Percentiles rank a stretch among this genome's conserved stretches.
Evolutionary conservation across 1,140 invertebrate species (phyloP).

Genomic region (Anagrus nilaparvatae): DNA sequence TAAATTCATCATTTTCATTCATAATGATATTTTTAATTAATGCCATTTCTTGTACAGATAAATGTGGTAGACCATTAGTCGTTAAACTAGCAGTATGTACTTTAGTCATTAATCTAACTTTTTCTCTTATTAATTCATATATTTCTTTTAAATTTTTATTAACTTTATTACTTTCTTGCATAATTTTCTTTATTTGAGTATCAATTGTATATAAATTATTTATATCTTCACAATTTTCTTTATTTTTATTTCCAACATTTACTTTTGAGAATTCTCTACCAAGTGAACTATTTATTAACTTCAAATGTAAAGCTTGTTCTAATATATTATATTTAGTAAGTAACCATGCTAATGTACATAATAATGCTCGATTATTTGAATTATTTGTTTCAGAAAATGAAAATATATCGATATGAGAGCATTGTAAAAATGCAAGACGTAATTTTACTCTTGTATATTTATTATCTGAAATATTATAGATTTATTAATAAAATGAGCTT

Average conservation of each 20-base stretch:
- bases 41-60: constrained; percentile 27
- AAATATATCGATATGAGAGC: constrained; percentile 28
- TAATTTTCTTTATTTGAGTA: constrained; percentile 19
- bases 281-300: constrained; percentile 19
- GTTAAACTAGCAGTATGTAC: constrained; percentile 24
- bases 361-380: constrained; percentile 18
- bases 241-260: constrained; percentile 4
- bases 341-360: constrained; percentile 30
- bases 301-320: constrained; percentile 15
- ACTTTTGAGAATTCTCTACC: constrained; percentile 18
- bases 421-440: constrained; percentile 28
- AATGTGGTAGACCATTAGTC: constrained; percentile 25
- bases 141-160: constrained; percentile 33
- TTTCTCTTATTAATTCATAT: constrained; percentile 24
- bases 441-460: constrained; percentile 22
- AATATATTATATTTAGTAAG: constrained; percentile 23
- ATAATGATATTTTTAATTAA: constrained; percentile 24
- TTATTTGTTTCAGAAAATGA: constrained; percentile 10
- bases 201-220: constrained; percentile 9
- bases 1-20: constrained; percentile 9
- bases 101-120: constrained; percentile 25
- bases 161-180: constrained; percentile 26
- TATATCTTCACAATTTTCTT: neutral
- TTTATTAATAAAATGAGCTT: neutral
- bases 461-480: constrained; percentile 22